phyloP scores from a whole-genome alignment of 2,888 invertebrate species.

The Watsonalla cultraria region DNA sequence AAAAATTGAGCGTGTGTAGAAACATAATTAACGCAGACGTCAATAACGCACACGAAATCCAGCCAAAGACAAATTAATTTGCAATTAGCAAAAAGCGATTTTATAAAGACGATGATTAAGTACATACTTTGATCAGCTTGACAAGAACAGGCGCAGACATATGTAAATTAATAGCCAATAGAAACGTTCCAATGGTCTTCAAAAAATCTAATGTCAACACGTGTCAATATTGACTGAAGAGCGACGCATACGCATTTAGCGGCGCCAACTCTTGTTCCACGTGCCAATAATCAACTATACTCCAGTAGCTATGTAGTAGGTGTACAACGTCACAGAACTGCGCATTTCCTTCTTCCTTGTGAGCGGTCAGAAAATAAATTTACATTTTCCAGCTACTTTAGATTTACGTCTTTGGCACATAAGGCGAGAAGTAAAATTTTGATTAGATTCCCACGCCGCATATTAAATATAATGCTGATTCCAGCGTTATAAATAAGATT shows the following conservation, averaged over 20 bases:
- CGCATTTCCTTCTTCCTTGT: constrained; percentile 51
- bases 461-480: constrained; percentile 28
- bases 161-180: not conserved
- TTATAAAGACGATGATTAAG: too few species aligned
- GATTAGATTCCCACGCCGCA: constrained; percentile 31
- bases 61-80: too few species aligned
- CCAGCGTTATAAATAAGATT: constrained; percentile 13
- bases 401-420: constrained; percentile 66
- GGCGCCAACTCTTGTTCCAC: constrained; percentile 46
- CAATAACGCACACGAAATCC: too few species aligned
- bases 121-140: too few species aligned
- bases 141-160: not conserved
- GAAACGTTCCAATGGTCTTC: constrained; percentile 9
- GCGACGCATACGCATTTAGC: constrained; percentile 30
- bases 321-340: constrained; percentile 39
- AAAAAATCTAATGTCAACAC: constrained; percentile 22
- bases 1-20: too few species aligned
- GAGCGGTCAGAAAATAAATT: constrained; percentile 37
- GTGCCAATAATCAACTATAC: constrained; percentile 57
- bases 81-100: too few species aligned
- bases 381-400: constrained; percentile 60
- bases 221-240: constrained; percentile 47
- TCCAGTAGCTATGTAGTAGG: constrained; percentile 23
- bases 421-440: constrained; percentile 27
- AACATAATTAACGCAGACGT: too few species aligned